A percentile compares a stretch with the other conserved stretches of the same genome.
Conservation (phyloP, 2,888 invertebrate species). For the Parasteatoda lunata region DNA sequence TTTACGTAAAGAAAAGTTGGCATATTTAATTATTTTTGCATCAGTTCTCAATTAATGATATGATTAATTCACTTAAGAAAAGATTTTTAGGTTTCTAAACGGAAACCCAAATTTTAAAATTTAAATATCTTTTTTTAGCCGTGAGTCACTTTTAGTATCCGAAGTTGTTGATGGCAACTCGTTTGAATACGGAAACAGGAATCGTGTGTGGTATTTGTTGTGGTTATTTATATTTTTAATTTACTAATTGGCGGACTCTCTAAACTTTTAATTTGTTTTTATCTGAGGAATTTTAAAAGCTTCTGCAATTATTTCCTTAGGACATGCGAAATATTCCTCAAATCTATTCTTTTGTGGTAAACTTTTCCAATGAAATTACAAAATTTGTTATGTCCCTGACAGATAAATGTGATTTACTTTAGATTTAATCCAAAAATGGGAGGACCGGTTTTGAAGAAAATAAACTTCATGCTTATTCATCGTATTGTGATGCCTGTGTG, state of each 20-base stretch:
- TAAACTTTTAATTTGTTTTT: slow-evolving; percentile 47
- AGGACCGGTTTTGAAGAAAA: slow-evolving; percentile 56
- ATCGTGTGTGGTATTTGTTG: slow-evolving; percentile 67
- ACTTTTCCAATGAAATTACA: neutral
- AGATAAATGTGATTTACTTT: slow-evolving; percentile 23
- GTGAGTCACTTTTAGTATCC: slow-evolving; percentile 34
- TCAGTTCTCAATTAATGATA: too few species aligned
- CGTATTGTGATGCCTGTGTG: slow-evolving; percentile 15
- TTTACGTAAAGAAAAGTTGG: too few species aligned
- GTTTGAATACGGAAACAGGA: slow-evolving; percentile 65
- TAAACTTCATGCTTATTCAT: slow-evolving; percentile 28
- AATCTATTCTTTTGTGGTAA: neutral
- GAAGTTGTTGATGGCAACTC: slow-evolving; percentile 44
- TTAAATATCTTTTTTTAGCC: slow-evolving; percentile 35
- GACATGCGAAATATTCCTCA: slow-evolving; percentile 9
- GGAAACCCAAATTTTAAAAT: neutral
- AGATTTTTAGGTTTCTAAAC: neutral
- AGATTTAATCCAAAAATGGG: slow-evolving; percentile 46
- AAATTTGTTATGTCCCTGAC: neutral
- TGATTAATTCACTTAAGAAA: neutral
- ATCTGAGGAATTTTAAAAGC: neutral
- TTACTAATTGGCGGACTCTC: slow-evolving; percentile 59
- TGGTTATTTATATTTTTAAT: slow-evolving; percentile 38
- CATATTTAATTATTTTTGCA: too few species aligned
- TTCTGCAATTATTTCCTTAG: slow-evolving; percentile 17